These are phyloP conservation scores for Gymnogyps californianus DNA, from an alignment of 2,113 vertebrate genomes.

Conservation along the genomic window DNA sequence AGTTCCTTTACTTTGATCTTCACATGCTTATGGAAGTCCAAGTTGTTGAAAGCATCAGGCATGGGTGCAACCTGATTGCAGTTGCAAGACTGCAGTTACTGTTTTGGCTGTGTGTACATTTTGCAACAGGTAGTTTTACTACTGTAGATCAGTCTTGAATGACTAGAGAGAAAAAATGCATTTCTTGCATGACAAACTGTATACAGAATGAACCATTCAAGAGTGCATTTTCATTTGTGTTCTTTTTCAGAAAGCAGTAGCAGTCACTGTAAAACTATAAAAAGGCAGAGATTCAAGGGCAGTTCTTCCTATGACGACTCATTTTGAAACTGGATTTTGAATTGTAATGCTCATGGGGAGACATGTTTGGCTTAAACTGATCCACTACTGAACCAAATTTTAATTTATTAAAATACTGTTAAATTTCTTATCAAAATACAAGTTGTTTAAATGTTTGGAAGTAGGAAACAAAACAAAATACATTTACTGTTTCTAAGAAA, in stretches of 20 bases:
- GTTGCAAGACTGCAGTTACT: background rate
- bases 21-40: background rate
- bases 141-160: background rate
- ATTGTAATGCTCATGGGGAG: background rate
- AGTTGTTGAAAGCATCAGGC: background rate
- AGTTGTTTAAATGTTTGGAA: background rate
- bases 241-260: background rate
- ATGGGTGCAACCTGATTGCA: background rate
- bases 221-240: background rate
- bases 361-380: background rate
- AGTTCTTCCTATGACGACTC: background rate
- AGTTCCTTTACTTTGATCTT: background rate
- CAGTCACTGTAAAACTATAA: background rate
- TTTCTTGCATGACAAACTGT: background rate
- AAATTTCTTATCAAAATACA: background rate
- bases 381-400: background rate
- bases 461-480: background rate
- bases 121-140: background rate
- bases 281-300: background rate
- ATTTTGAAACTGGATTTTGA: background rate
- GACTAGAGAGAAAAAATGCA: background rate
- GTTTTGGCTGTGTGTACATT: background rate
- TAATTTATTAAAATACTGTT: background rate
- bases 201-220: background rate
- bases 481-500: background rate